Evolutionary conservation across 2,113 vertebrate genomes (phyloP), one percentile per base, ranked within the genome.

Genomic region (Paracanthobrama guichenoti): DNA sequence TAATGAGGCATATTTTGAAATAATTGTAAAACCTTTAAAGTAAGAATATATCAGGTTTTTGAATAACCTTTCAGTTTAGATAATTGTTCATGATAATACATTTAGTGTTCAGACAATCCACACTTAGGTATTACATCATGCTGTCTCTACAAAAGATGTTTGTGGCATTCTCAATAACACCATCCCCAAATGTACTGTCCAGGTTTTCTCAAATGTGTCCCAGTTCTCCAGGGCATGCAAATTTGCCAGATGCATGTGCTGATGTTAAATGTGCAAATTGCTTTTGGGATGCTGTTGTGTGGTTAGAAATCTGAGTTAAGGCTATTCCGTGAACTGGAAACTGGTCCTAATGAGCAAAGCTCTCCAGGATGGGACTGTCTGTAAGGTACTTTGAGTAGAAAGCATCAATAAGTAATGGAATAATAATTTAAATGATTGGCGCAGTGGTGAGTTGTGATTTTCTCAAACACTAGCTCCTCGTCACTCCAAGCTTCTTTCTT

Each of bases 101-200:
- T 46, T n/a, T 24, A 44, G 20, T 11, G 12, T 72, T 72, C 12
- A 46, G 39, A 44, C 72, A 18, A 20, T 69, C 24, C 12, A 44
- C 69, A 24, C 39, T 50, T 16, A 4, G 13, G 42, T 16, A 8
- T 72, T 83, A 50, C 48, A 46, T 85, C 22, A 71, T 76, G 85
- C 59, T 20, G 20, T 71, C n/a, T 67, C 12, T 12, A 3, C 73
- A 20, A 55, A 53, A 31, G 1, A 53, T 20, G 2, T 12, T 50
- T 10, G 18, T 71, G 42, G 66, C 1, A 2, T 46, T 84, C 48
- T 67, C 46, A 82, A 72, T 48, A 71, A 76, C 46, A 35, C 18
- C 35, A 48, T 81, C 48, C 50, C 60, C 84, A 42, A 14, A 24
- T 81, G 73, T 31, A 60, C 22, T 42, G n/a, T 79, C 60, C 73